Conservation (phyloP, 1,140 invertebrate species). For the Episyrphus balteatus region DNA sequence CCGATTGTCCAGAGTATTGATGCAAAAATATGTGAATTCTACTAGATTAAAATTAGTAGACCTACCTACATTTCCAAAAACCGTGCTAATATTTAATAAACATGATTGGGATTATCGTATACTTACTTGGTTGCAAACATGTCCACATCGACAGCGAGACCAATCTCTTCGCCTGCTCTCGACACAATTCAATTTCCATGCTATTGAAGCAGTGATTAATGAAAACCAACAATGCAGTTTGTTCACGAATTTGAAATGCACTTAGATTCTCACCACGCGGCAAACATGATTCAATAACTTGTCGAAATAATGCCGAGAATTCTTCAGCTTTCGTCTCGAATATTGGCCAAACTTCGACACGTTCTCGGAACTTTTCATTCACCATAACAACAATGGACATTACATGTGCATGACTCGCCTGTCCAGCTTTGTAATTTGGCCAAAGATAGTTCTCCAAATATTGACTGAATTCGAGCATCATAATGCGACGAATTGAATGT, state of each 20-base stretch:
- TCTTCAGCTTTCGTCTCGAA: conserved; percentile 72
- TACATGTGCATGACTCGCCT: conserved; percentile 66
- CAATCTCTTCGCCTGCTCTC: conserved; percentile 83
- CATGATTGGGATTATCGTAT: not conserved
- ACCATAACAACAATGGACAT: conserved; percentile 95
- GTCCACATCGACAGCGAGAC: conserved; percentile 92
- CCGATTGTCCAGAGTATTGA: too few species aligned
- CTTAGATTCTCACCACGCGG: conserved; percentile 8
- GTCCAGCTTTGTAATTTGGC: conserved; percentile 75
- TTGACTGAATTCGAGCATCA: conserved; percentile 95
- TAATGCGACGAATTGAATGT: conserved; percentile 72
- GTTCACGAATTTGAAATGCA: conserved; percentile 56
- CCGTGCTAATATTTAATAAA: too few species aligned
- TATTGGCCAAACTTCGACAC: conserved; percentile 92
- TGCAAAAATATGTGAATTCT: too few species aligned
- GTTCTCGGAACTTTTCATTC: conserved; percentile 96
- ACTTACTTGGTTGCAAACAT: conserved; percentile 69
- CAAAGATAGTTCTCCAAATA: conserved; percentile 95
- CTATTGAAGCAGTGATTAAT: conserved; percentile 95
- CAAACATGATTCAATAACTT: conserved; percentile 56
- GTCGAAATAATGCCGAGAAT: conserved; percentile 80
- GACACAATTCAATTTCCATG: conserved; percentile 87
- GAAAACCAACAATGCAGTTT: conserved; percentile 80
- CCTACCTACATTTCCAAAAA: too few species aligned
- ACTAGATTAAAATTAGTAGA: not conserved